Conservation (phyloP, 2,888 invertebrate species). For the Creontiades dilutus region DNA sequence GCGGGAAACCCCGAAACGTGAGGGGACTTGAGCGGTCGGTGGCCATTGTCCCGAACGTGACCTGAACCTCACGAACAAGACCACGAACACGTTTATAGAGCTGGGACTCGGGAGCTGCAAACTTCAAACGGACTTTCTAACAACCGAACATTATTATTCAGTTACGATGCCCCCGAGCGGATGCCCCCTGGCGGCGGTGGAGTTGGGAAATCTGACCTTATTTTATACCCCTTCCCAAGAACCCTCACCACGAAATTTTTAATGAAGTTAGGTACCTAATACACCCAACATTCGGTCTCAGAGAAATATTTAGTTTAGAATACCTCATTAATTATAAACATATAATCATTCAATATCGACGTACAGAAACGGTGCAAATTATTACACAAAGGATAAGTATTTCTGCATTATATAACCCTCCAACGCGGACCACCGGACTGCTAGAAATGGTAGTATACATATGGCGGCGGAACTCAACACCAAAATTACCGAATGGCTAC, state of each 20-base stretch:
- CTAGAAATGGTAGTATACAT: no score
- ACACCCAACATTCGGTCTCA: neutral
- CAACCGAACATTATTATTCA: constrained; percentile 39
- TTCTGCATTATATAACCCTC: no score
- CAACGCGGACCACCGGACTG: no score
- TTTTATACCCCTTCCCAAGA: neutral
- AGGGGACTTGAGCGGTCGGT: constrained; percentile 58
- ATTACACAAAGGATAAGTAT: no score
- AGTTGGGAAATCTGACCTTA: neutral
- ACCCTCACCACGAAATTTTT: constrained; percentile 30
- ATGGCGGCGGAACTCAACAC: no score
- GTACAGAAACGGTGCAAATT: no score
- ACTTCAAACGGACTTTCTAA: constrained; percentile 28
- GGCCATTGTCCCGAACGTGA: constrained; percentile 62
- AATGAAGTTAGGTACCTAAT: no score
- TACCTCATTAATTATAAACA: no score
- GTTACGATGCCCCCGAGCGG: neutral
- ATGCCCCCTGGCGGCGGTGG: neutral
- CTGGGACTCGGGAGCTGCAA: neutral
- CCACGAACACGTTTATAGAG: neutral
- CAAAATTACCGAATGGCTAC: no score
- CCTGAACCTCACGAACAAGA: constrained; percentile 21
- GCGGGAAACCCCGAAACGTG: constrained; percentile 57
- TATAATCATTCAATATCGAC: no score
- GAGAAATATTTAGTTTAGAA: no score